A percentile compares a stretch with the other conserved stretches of the same genome.
Evolutionary conservation across 2,113 vertebrate species (phyloP).

Genomic region (Clarias magur): DNA sequence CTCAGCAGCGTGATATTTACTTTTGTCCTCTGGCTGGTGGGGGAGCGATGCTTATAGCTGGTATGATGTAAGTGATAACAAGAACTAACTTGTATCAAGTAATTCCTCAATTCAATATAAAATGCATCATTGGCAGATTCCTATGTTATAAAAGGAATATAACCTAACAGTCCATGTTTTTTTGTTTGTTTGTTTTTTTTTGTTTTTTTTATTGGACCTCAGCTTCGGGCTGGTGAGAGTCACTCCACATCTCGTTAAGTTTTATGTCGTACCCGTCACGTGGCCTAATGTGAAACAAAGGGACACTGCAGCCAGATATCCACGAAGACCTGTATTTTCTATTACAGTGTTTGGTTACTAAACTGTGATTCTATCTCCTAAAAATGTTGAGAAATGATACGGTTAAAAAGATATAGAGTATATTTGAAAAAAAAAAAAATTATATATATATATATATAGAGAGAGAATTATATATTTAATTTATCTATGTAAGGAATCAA

Average conservation of each 20-base stretch:
- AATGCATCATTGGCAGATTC: no score
- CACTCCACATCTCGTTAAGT: neutral
- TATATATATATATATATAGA: no score
- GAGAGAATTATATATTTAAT: slow-evolving; percentile 67
- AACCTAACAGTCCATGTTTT: neutral
- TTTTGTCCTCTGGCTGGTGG: neutral
- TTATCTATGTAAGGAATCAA: slow-evolving; percentile 74
- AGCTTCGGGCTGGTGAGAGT: neutral
- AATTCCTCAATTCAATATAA: neutral
- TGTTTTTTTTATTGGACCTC: neutral
- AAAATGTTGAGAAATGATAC: slow-evolving; percentile 72
- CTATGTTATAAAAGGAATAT: neutral
- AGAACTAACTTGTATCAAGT: neutral
- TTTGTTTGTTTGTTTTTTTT: no score
- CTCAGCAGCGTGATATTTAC: neutral
- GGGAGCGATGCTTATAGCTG: neutral
- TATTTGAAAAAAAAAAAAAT: slow-evolving; percentile 70
- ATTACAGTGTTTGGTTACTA: slow-evolving; percentile 71
- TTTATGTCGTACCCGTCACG: neutral
- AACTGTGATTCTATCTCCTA: slow-evolving; percentile 78
- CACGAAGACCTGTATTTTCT: slow-evolving; percentile 64
- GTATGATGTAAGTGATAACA: neutral
- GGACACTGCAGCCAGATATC: slow-evolving; percentile 69
- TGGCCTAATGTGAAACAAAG: slow-evolving; percentile 35
- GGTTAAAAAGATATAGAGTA: slow-evolving; percentile 74